Conservation (phyloP, 2,888 invertebrate species). For the Heliconius charithonia region DNA sequence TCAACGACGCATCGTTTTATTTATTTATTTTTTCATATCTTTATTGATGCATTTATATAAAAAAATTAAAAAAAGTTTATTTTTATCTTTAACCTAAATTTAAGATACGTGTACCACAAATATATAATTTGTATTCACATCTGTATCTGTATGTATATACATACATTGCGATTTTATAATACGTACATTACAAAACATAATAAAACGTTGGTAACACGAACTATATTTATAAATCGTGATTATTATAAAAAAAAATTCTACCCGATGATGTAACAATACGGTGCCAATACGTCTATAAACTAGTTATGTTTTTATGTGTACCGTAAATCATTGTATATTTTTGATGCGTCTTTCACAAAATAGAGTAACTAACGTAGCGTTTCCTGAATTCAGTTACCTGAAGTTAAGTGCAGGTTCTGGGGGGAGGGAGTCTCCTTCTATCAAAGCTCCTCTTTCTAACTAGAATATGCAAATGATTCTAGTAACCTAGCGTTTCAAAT, state of each 20-base stretch:
- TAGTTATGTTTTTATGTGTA: background rate
- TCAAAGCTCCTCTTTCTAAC: no score
- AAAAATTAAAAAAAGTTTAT: background rate
- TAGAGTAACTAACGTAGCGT: background rate
- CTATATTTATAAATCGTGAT: conserved; percentile 24
- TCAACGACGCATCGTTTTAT: background rate
- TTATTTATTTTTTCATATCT: background rate
- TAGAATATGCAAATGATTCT: no score
- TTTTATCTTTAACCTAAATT: background rate
- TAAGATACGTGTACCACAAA: background rate
- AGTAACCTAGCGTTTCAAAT: no score
- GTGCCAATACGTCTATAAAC: conserved; percentile 9
- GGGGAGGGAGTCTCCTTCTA: no score
- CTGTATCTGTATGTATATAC: no score
- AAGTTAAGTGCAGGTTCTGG: background rate
- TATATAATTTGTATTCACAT: conserved; percentile 6
- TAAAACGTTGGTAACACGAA: conserved; percentile 7
- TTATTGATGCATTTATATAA: background rate
- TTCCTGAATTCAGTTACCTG: background rate
- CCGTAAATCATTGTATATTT: background rate
- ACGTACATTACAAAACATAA: background rate
- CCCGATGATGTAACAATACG: conserved; percentile 16
- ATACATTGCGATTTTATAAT: background rate
- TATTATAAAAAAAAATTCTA: conserved; percentile 15
- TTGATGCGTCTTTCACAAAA: background rate